Percentiles rank a stretch among this genome's conserved stretches.
Conservation (phyloP, 2,888 invertebrate genomes). For the Eremobia ochroleuca region DNA sequence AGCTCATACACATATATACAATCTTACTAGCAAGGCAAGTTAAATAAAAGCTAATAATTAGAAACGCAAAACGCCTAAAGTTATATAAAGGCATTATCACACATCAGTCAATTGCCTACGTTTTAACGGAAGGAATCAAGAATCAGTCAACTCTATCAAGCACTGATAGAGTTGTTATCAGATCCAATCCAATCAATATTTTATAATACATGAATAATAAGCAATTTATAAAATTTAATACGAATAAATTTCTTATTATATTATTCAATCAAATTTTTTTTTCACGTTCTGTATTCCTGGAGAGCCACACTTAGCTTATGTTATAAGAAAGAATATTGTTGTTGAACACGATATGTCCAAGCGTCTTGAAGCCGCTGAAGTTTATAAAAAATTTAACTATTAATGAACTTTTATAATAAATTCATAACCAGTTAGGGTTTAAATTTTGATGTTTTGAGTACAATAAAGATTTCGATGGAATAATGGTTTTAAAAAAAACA, state of each 20-base stretch:
- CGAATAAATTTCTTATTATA: neutral
- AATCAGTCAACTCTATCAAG: too few relatives aligned
- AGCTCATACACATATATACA: too few relatives aligned
- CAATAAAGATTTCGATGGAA: neutral
- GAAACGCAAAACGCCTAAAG: slow-evolving; percentile 20
- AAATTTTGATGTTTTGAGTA: neutral
- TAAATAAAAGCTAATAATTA: neutral
- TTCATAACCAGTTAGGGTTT: too few relatives aligned
- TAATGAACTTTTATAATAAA: too few relatives aligned
- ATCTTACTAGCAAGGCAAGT: too few relatives aligned
- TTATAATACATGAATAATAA: too few relatives aligned
- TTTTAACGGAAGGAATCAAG: neutral
- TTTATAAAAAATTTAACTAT: neutral
- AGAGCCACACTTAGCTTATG: slow-evolving; percentile 18
- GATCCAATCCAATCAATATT: too few relatives aligned
- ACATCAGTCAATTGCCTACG: neutral
- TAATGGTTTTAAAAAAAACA: neutral
- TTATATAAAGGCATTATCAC: neutral
- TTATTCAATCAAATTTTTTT: neutral
- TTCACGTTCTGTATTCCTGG: neutral
- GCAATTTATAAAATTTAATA: neutral
- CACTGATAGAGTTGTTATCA: neutral
- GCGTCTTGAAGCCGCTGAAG: accelerated
- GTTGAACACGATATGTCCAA: neutral
- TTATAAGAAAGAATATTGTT: neutral